Conservation (phyloP, 2,888 invertebrate species). For the Prosopocoilus inquinatus region DNA sequence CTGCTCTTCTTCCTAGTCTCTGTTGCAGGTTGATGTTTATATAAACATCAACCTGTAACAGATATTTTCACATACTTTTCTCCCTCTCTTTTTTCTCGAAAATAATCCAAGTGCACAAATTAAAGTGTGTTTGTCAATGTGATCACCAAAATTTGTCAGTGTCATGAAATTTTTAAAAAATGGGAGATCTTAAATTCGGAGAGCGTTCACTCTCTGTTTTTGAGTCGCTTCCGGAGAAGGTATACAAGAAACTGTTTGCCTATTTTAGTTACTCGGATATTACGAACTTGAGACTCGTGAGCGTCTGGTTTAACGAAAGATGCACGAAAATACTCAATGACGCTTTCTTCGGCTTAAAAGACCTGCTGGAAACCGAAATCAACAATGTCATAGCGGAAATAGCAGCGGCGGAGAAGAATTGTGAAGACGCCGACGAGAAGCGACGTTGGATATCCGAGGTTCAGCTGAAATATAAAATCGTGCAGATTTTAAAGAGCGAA, state of each 20-base stretch:
- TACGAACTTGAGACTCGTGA: conserved; percentile 3
- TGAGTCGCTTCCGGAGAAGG: conserved; percentile 8
- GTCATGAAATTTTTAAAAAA: conserved; percentile 3
- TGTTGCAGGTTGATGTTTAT: too few species aligned
- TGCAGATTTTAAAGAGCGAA: conserved; percentile 17
- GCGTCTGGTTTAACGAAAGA: conserved; percentile 3
- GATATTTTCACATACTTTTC: too few species aligned
- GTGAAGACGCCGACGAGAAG: conserved; percentile 3
- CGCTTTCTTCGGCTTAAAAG: conserved; percentile 8
- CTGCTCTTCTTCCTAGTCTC: too few species aligned
- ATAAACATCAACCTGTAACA: too few species aligned
- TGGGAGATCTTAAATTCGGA: background rate
- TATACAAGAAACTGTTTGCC: conserved; percentile 1
- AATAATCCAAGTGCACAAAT: too few species aligned
- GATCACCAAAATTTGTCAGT: conserved; percentile 12
- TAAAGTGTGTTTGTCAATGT: background rate
- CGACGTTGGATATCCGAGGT: background rate
- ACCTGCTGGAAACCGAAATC: conserved; percentile 11
- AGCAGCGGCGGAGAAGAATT: background rate
- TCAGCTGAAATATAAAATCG: conserved; percentile 16
- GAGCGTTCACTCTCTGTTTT: conserved; percentile 2
- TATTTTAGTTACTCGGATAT: conserved; percentile 6
- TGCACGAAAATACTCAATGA: conserved; percentile 11
- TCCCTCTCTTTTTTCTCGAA: too few species aligned
- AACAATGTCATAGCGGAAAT: conserved; percentile 6